These are phyloP conservation scores for Argyresthia goedartella DNA, from an alignment of 2,888 invertebrate species.

Conservation along the genomic window DNA sequence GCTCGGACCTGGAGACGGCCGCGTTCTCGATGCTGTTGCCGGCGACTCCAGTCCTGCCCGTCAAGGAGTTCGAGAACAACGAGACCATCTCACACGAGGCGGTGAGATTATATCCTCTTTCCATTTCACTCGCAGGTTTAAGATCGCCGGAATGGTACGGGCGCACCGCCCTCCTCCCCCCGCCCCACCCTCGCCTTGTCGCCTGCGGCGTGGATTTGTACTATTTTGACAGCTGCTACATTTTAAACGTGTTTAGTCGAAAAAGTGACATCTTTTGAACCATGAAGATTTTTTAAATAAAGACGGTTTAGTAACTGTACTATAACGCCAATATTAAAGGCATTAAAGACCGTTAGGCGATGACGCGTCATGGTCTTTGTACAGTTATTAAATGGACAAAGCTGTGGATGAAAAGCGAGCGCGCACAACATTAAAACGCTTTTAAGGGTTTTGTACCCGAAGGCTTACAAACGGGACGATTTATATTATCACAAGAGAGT, in stretches of 20 bases:
- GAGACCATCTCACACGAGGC: conserved; percentile 14
- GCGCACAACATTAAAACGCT: background rate
- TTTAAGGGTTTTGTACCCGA: background rate
- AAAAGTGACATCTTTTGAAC: too few relatives aligned
- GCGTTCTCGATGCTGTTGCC: conserved; percentile 83
- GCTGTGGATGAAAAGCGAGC: background rate
- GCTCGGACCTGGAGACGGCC: conserved; percentile 49
- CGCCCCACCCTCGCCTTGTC: too few relatives aligned
- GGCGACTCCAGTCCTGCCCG: conserved; percentile 76
- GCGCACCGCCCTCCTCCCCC: too few relatives aligned
- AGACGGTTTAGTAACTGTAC: too few relatives aligned
- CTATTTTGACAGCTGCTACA: background rate
- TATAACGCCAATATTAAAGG: too few relatives aligned
- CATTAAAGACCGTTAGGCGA: too few relatives aligned
- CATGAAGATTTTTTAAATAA: too few relatives aligned
- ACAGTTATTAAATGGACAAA: background rate
- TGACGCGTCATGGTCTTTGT: background rate
- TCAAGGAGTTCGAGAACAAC: conserved; percentile 39
- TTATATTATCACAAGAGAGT: background rate
- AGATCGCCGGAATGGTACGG: too few relatives aligned
- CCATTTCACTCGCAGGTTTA: too few relatives aligned
- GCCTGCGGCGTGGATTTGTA: too few relatives aligned
- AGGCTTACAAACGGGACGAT: too few relatives aligned
- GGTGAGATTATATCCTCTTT: background rate
- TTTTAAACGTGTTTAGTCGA: too few relatives aligned